These are phyloP conservation scores for Leontocebus nigricollis DNA, from an alignment of 2,797 vertebrate genomes.

Conservation along the genomic window DNA sequence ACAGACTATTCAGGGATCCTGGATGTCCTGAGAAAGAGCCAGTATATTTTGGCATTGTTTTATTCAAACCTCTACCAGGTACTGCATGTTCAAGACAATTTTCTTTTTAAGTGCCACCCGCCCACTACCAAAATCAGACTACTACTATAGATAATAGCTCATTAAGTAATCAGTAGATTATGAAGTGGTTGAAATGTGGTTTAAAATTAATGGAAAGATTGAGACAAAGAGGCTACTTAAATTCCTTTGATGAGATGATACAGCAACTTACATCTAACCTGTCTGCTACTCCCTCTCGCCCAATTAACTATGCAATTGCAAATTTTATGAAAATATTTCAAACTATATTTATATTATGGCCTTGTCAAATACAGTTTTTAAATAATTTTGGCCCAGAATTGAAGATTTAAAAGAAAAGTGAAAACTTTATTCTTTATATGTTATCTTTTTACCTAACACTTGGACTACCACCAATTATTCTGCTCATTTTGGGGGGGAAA, in stretches of 20 bases:
- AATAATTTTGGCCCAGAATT: background rate
- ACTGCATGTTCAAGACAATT: conserved; percentile 52
- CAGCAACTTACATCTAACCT: conserved; percentile 45
- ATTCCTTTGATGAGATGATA: conserved; percentile 53
- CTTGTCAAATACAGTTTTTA: conserved; percentile 7
- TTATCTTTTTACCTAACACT: background rate
- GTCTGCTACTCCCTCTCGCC: background rate
- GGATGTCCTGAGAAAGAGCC: conserved; percentile 40
- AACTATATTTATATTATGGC: background rate
- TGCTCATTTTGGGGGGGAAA: background rate
- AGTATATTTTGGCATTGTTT: conserved; percentile 58
- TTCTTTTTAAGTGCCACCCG: conserved; percentile 45
- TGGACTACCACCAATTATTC: background rate
- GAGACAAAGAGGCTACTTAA: conserved; percentile 73
- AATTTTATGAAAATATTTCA: conserved; percentile 54
- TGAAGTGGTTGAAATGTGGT: conserved; percentile 65
- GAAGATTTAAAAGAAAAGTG: conserved; percentile 41
- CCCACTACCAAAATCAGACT: background rate
- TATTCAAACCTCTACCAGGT: conserved; percentile 72
- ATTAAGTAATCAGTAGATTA: conserved; percentile 61
- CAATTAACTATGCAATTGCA: conserved; percentile 34
- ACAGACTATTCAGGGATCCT: conserved; percentile 41
- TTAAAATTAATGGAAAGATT: conserved; percentile 79
- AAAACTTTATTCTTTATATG: background rate
- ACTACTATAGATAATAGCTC: conserved; percentile 24